A percentile compares a stretch with the other conserved stretches of the same genome.
Evolutionary conservation across 2,888 invertebrate genomes (phyloP).

Genomic region (Agonopterix subpropinquella): DNA sequence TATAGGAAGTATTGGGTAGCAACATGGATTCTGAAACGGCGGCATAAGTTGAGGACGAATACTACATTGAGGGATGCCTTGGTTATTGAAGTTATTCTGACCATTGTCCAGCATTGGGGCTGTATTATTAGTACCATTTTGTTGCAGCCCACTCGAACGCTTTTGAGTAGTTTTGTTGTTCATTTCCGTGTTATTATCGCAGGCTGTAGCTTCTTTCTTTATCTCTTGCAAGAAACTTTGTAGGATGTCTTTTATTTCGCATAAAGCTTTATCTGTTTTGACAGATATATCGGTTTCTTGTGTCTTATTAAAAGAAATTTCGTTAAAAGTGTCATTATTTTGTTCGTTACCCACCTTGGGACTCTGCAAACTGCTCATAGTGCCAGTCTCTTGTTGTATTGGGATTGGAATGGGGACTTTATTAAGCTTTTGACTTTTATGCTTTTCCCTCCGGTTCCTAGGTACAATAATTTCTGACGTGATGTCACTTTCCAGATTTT

Average conservation of each 20-base stretch:
- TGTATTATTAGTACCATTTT: conserved; percentile 12
- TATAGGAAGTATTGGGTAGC: conserved; percentile 52
- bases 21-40: conserved; percentile 44
- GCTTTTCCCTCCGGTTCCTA: conserved; percentile 7
- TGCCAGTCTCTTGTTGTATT: conserved; percentile 23
- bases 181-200: background rate
- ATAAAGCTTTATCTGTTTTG: conserved; percentile 57
- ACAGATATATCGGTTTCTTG: conserved; percentile 36
- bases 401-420: conserved; percentile 15
- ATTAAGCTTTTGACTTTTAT: conserved; percentile 8
- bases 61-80: conserved; percentile 21
- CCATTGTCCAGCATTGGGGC: conserved; percentile 25
- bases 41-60: conserved; percentile 15
- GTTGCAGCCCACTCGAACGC: background rate
- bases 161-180: background rate
- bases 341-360: conserved; percentile 24
- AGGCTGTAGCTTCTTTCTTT: background rate
- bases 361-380: conserved; percentile 28
- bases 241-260: conserved; percentile 61
- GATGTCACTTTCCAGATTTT: conserved; percentile 20
- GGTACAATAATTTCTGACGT: conserved; percentile 12
- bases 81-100: conserved; percentile 29
- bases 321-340: conserved; percentile 19
- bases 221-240: conserved; percentile 59
- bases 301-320: conserved; percentile 37